Percentiles rank a stretch among this genome's conserved stretches.
These are phyloP conservation scores for Geopemphigus sp. DNA, from an alignment of 1,140 invertebrate species.

Conservation along the genomic window DNA sequence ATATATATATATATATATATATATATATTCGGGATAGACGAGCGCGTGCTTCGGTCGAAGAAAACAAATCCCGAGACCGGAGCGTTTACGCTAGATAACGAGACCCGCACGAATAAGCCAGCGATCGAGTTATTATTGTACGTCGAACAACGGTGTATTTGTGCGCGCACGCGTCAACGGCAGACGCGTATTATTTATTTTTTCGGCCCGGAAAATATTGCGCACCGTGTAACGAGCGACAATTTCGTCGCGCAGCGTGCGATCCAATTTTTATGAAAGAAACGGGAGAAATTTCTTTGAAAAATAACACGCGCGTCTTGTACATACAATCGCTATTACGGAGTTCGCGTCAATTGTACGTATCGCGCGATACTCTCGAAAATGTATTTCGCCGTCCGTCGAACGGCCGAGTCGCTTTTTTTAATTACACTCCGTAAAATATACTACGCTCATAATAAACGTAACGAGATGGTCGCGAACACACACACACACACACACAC, in stretches of 20 bases:
- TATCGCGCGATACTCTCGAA: too few species aligned
- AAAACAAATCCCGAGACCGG: background rate
- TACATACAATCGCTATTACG: background rate
- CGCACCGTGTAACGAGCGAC: background rate
- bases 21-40: background rate
- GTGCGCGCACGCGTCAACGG: background rate
- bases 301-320: background rate
- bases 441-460: background rate
- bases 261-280: background rate
- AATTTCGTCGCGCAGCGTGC: background rate
- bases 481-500: too few species aligned
- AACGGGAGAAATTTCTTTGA: background rate
- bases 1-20: too few species aligned
- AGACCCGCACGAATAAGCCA: background rate
- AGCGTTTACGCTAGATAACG: too few species aligned
- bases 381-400: background rate
- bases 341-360: background rate
- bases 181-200: slow-evolving; percentile 14
- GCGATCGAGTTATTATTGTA: too few species aligned
- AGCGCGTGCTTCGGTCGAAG: background rate
- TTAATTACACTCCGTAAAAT: background rate
- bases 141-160: background rate
- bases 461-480: slow-evolving; percentile 12
- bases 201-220: background rate
- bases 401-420: background rate